Evolutionary conservation across 1,140 invertebrate genomes (phyloP).

Genomic region (Hyles euphorbiae): DNA sequence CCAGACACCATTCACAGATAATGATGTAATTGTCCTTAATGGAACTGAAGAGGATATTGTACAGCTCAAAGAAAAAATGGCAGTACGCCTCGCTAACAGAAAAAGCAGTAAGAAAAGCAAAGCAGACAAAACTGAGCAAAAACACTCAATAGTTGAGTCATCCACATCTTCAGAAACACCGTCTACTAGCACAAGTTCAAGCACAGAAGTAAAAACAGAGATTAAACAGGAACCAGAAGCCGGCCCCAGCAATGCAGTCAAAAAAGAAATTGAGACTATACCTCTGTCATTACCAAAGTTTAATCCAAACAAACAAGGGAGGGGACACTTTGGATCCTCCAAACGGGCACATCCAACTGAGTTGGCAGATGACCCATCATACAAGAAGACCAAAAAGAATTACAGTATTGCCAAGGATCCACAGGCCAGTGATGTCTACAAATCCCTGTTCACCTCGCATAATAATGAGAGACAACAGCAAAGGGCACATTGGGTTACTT

Average conservation of each 20-base stretch:
- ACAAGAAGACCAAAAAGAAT: constrained; percentile 85
- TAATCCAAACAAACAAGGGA: constrained; percentile 63
- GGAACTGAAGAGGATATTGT: constrained; percentile 88
- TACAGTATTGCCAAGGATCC: constrained; percentile 96
- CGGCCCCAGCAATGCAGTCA: constrained; percentile 30
- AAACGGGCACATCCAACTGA: constrained; percentile 53
- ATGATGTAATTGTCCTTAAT: constrained; percentile 92
- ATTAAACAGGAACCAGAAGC: constrained; percentile 30
- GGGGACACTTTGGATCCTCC: constrained; percentile 59
- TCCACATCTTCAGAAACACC: constrained; percentile 17
- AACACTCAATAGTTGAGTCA: too few relatives aligned
- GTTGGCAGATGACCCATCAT: constrained; percentile 78
- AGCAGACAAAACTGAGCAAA: constrained; percentile 39
- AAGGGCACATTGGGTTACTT: constrained; percentile 97
- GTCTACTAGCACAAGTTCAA: constrained; percentile 18
- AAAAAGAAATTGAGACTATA: constrained; percentile 64
- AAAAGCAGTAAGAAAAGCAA: constrained; percentile 83
- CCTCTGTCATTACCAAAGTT: constrained; percentile 62
- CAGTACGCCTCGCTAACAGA: constrained; percentile 77
- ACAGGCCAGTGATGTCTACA: constrained; percentile 92
- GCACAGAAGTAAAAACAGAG: constrained; percentile 25
- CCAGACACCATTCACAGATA: constrained; percentile 83
- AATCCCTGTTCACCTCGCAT: constrained; percentile 95
- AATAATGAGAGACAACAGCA: constrained; percentile 90
- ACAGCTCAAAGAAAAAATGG: constrained; percentile 80